Evolutionary conservation across 1,140 invertebrate genomes (phyloP).

Genomic region (Drosophila repletoides): DNA sequence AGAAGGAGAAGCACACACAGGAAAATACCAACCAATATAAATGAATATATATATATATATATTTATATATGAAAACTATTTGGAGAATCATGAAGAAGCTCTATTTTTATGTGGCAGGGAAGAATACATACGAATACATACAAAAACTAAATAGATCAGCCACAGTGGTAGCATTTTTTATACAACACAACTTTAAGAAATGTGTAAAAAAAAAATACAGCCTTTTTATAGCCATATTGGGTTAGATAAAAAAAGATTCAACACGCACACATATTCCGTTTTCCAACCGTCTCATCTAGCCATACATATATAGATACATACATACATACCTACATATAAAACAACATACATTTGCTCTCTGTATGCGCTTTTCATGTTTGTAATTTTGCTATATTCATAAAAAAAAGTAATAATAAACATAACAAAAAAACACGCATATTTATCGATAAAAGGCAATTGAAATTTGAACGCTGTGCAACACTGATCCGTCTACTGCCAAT

Average conservation of each 20-base stretch:
- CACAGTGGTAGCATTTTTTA: slow-evolving; percentile 59
- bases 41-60: slow-evolving; percentile 50
- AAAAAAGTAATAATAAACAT: slow-evolving; percentile 6
- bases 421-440: slow-evolving; percentile 24
- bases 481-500: slow-evolving; percentile 29
- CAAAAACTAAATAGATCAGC: slow-evolving; percentile 21
- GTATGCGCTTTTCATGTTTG: slow-evolving; percentile 57
- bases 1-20: slow-evolving; percentile 46
- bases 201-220: slow-evolving; percentile 31
- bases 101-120: slow-evolving; percentile 71
- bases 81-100: slow-evolving; percentile 73
- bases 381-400: slow-evolving; percentile 56
- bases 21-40: slow-evolving; percentile 66
- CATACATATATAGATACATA: slow-evolving; percentile 38
- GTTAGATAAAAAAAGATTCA: slow-evolving; percentile 22
- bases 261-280: slow-evolving; percentile 32
- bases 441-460: slow-evolving; percentile 28
- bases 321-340: slow-evolving; percentile 23
- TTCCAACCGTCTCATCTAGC: slow-evolving; percentile 49
- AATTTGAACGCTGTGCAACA: slow-evolving; percentile 36
- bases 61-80: slow-evolving; percentile 75
- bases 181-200: slow-evolving; percentile 41
- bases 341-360: slow-evolving; percentile 38
- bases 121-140: slow-evolving; percentile 31
- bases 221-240: slow-evolving; percentile 48